phyloP scores from a whole-genome alignment of 2,888 invertebrate genomes.

The Spilosoma lubricipeda region DNA sequence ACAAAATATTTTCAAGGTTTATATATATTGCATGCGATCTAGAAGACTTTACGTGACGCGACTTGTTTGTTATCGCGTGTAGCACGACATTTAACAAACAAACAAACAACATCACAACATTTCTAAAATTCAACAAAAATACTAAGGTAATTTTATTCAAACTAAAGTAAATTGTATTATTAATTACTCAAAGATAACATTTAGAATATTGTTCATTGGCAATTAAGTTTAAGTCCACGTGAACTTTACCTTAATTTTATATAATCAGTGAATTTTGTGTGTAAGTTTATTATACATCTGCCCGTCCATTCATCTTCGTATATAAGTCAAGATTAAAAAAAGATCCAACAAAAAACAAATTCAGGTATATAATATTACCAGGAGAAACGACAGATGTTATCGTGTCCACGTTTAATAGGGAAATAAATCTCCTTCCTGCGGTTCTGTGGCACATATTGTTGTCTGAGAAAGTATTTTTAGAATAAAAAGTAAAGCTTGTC shows the following conservation, averaged over 20 bases:
- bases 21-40: neutral
- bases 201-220: too few species aligned
- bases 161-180: neutral
- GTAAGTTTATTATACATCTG: neutral
- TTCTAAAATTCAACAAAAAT: neutral
- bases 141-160: neutral
- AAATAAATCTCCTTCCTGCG: neutral
- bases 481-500: neutral
- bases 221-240: too few species aligned
- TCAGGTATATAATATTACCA: neutral
- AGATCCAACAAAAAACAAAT: neutral
- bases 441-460: neutral
- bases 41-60: constrained; percentile 5
- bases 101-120: neutral
- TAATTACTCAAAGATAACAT: neutral
- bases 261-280: neutral
- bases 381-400: constrained; percentile 1
- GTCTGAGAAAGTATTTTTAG: neutral
- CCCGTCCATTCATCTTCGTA: neutral
- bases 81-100: constrained; percentile 8
- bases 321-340: neutral
- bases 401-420: neutral
- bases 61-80: constrained; percentile 4
- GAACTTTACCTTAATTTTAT: neutral
- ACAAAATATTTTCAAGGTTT: neutral